Evolutionary conservation across 1,140 invertebrate species (phyloP).

Genomic region (Pemphigus obesinymphae): DNA sequence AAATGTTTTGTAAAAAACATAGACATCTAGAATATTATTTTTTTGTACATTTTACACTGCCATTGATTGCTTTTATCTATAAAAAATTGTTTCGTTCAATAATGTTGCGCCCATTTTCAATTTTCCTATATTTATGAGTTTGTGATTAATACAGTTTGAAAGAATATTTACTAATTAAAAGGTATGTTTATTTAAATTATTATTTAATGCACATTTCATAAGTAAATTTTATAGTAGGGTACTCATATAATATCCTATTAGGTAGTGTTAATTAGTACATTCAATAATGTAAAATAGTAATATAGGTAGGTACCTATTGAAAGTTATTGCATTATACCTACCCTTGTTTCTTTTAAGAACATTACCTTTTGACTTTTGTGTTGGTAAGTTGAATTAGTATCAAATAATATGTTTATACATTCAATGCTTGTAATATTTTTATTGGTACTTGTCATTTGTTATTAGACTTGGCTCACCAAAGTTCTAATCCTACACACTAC

Average conservation of each 20-base stretch:
- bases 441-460: slow-evolving; percentile 20
- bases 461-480: slow-evolving; percentile 27
- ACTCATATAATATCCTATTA: no score
- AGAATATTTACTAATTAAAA: no score
- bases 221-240: neutral
- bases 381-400: neutral
- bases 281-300: neutral
- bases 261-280: no score
- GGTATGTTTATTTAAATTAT: neutral
- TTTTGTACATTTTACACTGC: no score
- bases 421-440: slow-evolving; percentile 33
- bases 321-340: neutral
- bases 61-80: no score
- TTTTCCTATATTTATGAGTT: neutral
- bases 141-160: no score
- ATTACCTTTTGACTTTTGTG: neutral
- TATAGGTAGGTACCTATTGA: neutral
- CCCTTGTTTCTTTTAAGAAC: no score
- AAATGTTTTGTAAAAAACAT: no score
- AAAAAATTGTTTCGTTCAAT: neutral
- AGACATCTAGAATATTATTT: no score
- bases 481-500: slow-evolving; percentile 18
- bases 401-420: no score
- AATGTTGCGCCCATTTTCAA: neutral
- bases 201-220: neutral